Base-by-base conservation (phyloP, 2,113 vertebrate genomes). In the Lepidothrix coronata region DNA sequence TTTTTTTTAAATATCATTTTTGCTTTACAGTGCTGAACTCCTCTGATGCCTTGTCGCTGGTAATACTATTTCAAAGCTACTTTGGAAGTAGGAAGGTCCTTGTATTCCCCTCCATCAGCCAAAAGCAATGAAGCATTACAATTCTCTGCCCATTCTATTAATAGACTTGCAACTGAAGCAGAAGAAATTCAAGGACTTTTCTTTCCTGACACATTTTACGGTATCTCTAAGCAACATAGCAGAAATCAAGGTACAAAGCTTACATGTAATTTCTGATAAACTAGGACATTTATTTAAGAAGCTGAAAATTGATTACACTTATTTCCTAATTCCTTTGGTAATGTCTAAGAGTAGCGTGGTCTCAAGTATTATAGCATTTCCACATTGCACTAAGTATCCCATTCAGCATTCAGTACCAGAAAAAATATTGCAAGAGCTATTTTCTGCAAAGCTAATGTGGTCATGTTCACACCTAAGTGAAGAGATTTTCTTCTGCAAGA, bases 111-210 rank as follows among this genome's bases (percentile, higher is more conserved):
- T 97, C 85, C 80, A 93, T 96, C 91, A 96, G 82, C 91, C 94
- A 91, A 91, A 97, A 96, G 94, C 93, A 96, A 78, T 85, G 96
- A 97, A 96, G 96, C 97, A 96, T 96, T 91, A 58, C 76, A 94
- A 85, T 93, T 93, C 71, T 96, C 76, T 96, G 59, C 66, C 83
- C 72, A 85, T 93, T 95, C 94, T 97, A 97, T 97, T 97, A 97
- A 97, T 95, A 98, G 94, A 94, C 68, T 96, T 96, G 66, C 95
- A 94, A 95, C 78, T 77, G 85, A 96, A 98, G 91, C 95, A 96
- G 89, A 97, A 93, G 81, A 96, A 96, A 96, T 93, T 91, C 95
- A 98, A 97, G 95, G 95, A 85, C 91, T 91, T 93, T 95, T 93
- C 91, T 68, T 93, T 94, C 54, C 76, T 91, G 86, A 80, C 88